Evolutionary conservation across 2,113 vertebrate species (phyloP).

Genomic region (Dipodomys spectabilis): DNA sequence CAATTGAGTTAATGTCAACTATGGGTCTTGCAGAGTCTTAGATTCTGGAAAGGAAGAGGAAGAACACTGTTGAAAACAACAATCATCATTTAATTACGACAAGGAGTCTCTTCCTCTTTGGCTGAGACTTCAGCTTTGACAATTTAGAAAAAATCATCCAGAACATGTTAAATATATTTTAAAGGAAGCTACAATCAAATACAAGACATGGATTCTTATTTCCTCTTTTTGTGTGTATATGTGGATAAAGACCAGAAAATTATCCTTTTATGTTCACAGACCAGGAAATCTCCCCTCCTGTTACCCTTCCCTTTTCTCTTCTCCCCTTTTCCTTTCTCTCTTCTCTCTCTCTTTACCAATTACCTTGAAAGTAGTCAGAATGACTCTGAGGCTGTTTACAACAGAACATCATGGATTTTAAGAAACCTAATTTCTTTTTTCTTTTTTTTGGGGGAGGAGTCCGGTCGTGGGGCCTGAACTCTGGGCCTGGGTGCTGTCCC

Average conservation of each 20-base stretch:
- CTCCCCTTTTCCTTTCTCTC: background rate
- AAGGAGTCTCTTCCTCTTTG: constrained; percentile 40
- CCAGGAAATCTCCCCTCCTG: background rate
- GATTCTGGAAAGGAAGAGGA: constrained; percentile 62
- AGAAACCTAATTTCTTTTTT: background rate
- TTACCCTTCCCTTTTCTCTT: background rate
- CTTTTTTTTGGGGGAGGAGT: background rate
- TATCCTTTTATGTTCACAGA: background rate
- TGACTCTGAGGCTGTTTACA: background rate
- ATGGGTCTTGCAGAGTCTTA: constrained; percentile 26
- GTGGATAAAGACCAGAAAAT: background rate
- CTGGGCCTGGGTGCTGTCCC: too few species aligned
- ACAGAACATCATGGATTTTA: background rate
- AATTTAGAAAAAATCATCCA: constrained; percentile 18
- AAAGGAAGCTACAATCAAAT: background rate
- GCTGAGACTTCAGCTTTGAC: constrained; percentile 39
- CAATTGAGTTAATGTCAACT: constrained; percentile 26
- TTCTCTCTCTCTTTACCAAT: background rate
- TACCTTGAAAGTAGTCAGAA: constrained; percentile 31
- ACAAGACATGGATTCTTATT: background rate
- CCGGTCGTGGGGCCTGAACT: too few species aligned
- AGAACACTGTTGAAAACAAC: constrained; percentile 54
- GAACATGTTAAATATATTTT: constrained; percentile 20
- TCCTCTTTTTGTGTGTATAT: background rate
- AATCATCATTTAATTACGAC: background rate